Percentiles rank a stretch among this genome's conserved stretches.
Conservation (phyloP, 1,140 invertebrate genomes). For the Drosophila nigromelanica region DNA sequence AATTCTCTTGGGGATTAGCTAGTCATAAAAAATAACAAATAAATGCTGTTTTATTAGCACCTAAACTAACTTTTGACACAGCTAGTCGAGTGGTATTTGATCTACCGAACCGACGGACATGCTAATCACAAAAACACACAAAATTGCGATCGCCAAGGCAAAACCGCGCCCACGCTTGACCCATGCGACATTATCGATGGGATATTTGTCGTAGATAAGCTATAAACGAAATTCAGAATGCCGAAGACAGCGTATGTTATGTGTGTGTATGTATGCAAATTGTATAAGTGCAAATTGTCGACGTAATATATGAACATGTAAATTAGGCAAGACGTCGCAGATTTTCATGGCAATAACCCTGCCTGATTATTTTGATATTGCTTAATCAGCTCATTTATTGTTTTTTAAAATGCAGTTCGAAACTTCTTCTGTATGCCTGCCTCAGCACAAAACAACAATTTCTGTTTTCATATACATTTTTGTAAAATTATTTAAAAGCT, state of each 20-base stretch:
- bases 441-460: conserved; percentile 30
- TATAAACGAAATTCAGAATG: background rate
- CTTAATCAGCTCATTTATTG: conserved; percentile 8
- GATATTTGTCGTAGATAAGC: conserved; percentile 10
- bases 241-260: too few relatives aligned
- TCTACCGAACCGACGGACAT: conserved; percentile 24
- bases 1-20: conserved; percentile 6
- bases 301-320: conserved; percentile 48
- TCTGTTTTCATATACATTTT: conserved; percentile 11
- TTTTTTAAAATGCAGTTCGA: background rate
- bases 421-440: conserved; percentile 9
- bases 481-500: conserved; percentile 21
- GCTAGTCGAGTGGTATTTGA: conserved; percentile 46
- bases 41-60: conserved; percentile 52
- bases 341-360: conserved; percentile 42
- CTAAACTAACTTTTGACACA: conserved; percentile 25
- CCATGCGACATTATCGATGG: conserved; percentile 28
- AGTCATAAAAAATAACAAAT: conserved; percentile 1
- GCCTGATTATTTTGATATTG: conserved; percentile 14
- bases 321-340: conserved; percentile 51
- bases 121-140: conserved; percentile 59
- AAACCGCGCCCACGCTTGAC: conserved; percentile 51
- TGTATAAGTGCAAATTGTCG: conserved; percentile 39
- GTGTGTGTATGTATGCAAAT: too few relatives aligned
- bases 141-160: conserved; percentile 53